Evolutionary conservation across 2,113 vertebrate species (phyloP), one percentile per base, ranked within the genome.

Genomic region (Phoenicopterus ruber): DNA sequence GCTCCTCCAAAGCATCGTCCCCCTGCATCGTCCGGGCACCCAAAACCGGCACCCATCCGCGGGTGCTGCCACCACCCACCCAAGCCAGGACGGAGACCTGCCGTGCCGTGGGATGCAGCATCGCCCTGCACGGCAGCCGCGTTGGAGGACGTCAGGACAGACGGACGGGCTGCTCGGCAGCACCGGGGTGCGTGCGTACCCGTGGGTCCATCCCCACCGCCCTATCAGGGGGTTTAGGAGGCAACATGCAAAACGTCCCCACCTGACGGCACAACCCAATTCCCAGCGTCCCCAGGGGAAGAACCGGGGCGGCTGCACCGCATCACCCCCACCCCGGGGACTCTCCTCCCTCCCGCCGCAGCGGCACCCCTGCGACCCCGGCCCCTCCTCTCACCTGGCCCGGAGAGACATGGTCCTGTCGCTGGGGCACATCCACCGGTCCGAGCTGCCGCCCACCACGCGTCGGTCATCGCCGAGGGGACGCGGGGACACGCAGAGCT

Each of bases 381-480:
- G 8, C 7, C 42, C 59, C 7, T 62, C 28, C 28, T 58, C 98
- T 99, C 97, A 99, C 99, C 98, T 97, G 20, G 98, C 88, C n/a
- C 98, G 98, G 87, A 98, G 98, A 58, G 95, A 98, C 94, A 98
- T 98, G 96, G 98, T 98, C n/a, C 98, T 98, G 96, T 99, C 98
- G 2, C 98, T 96, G 52, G 99, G 98, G 63, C 97, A 98, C 97
- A 97, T 98, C 99, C 99, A 99, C 83, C 98, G 99, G 95, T 98
- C 98, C 0, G 99, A 98, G 95, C 98, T 98, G 94, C 94, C 97
- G 29, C 98, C 99, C 97, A 99, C 97, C 94, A 99, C 0, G 99
- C 96, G 96, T 99, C 98, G 0, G 99, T 99, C 99, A 99, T 99
- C 96, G 69, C 93, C 59, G 1, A 24, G 15, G 59, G 55, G 86